Conservation (phyloP, 2,113 vertebrate species). For the Drymodes brunneopygia region DNA sequence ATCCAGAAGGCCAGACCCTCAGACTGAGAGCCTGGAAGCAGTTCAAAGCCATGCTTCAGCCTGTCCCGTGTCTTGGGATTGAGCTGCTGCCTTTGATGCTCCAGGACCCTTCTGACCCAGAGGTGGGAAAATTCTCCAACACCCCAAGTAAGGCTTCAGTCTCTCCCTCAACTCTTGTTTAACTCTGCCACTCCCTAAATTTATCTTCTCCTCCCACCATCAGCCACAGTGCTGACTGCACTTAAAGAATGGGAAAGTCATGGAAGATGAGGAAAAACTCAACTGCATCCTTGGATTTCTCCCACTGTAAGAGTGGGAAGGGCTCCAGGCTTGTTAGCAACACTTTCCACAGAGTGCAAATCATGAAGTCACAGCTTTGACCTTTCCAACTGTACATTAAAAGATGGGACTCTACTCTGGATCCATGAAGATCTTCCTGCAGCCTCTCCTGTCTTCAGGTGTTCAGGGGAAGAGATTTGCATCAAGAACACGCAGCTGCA, state of each 20-base stretch:
- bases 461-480: not conserved
- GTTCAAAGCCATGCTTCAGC: not conserved
- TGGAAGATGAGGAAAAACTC: not conserved
- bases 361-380: not conserved
- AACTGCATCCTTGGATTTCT: not conserved
- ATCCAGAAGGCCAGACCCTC: not conserved
- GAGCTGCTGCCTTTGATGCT: slow-evolving; percentile 1
- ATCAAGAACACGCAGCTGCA: not conserved
- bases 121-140: slow-evolving; percentile 1
- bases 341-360: not conserved
- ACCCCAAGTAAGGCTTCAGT: not conserved
- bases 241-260: not conserved
- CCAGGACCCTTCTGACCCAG: not conserved
- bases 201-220: not conserved
- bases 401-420: not conserved
- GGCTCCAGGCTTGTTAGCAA: not conserved
- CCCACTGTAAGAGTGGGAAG: not conserved
- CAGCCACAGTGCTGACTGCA: not conserved
- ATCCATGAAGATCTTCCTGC: not conserved
- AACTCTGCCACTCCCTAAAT: not conserved
- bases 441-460: not conserved
- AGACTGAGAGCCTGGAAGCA: not conserved
- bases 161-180: not conserved
- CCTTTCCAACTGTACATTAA: not conserved
- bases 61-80: not conserved